These are phyloP conservation scores for Oppia nitens DNA, from an alignment of 1,140 invertebrate species.

Conservation along the genomic window DNA sequence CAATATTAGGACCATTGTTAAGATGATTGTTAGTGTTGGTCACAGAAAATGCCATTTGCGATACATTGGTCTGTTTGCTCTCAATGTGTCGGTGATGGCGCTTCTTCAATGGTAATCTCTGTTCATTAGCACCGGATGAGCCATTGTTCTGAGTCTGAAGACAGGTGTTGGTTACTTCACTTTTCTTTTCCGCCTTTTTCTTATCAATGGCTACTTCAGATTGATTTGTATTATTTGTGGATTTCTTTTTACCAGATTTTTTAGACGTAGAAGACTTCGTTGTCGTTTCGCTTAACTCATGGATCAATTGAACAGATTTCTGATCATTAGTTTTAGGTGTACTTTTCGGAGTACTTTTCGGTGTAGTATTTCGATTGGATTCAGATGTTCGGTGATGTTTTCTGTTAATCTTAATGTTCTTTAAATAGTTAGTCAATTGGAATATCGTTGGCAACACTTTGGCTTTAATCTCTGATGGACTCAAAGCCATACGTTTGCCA, in stretches of 20 bases:
- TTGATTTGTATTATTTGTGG: background rate
- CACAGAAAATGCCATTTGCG: background rate
- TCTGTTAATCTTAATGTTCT: background rate
- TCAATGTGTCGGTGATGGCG: slow-evolving; percentile 20
- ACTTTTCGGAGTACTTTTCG: too few relatives aligned
- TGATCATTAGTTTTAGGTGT: too few relatives aligned
- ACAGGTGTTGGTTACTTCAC: slow-evolving; percentile 6
- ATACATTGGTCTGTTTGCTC: slow-evolving; percentile 7
- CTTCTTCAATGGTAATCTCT: slow-evolving; percentile 28
- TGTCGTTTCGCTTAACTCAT: too few relatives aligned
- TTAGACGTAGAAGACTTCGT: background rate
- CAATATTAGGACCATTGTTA: background rate
- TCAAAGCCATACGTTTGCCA: background rate
- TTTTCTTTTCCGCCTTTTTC: slow-evolving; percentile 7
- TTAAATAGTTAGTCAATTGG: background rate
- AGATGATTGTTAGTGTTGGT: background rate
- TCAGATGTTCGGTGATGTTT: background rate
- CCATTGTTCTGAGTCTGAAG: slow-evolving; percentile 11
- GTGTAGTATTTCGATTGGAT: background rate
- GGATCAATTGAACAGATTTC: too few relatives aligned
- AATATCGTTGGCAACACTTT: background rate
- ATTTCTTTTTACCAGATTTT: background rate
- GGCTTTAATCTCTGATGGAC: background rate
- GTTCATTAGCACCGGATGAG: slow-evolving; percentile 26
- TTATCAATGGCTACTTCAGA: background rate